phyloP scores from a whole-genome alignment of 2,888 invertebrate species.

The Apocheima hispidaria region DNA sequence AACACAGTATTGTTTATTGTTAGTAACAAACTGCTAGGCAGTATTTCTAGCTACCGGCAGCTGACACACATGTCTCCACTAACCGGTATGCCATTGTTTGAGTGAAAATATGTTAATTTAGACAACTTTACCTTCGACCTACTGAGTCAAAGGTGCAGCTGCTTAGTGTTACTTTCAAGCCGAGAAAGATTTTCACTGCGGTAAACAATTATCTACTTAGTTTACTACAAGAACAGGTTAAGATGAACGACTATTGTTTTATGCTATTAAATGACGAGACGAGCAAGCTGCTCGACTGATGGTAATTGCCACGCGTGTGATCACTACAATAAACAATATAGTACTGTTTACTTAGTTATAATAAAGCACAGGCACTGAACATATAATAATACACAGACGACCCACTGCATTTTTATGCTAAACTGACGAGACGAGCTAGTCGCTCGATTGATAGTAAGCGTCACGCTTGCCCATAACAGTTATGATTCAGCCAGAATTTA shows the following conservation, averaged over 20 bases:
- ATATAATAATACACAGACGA: too few species aligned
- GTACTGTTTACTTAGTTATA: background rate
- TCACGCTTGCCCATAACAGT: too few species aligned
- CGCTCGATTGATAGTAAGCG: too few species aligned
- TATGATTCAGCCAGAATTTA: too few species aligned
- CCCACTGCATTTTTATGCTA: too few species aligned
- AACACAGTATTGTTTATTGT: background rate
- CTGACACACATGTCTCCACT: slow-evolving; percentile 19
- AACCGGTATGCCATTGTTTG: slow-evolving; percentile 38
- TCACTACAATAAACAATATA: too few species aligned
- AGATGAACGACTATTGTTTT: background rate
- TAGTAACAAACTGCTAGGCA: background rate
- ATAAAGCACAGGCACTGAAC: too few species aligned
- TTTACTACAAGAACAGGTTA: background rate
- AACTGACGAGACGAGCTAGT: too few species aligned
- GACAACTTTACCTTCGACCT: slow-evolving; percentile 30
- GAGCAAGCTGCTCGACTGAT: too few species aligned
- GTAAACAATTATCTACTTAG: background rate
- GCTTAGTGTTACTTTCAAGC: slow-evolving; percentile 20
- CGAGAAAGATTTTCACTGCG: slow-evolving; percentile 4
- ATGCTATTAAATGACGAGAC: too few species aligned
- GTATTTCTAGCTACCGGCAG: slow-evolving; percentile 7
- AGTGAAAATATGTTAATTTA: slow-evolving; percentile 45
- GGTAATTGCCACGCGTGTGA: too few species aligned
- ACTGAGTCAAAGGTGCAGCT: slow-evolving; percentile 23